Base-by-base conservation (phyloP, 2,888 invertebrate genomes). In the Tinea semifulvella region DNA sequence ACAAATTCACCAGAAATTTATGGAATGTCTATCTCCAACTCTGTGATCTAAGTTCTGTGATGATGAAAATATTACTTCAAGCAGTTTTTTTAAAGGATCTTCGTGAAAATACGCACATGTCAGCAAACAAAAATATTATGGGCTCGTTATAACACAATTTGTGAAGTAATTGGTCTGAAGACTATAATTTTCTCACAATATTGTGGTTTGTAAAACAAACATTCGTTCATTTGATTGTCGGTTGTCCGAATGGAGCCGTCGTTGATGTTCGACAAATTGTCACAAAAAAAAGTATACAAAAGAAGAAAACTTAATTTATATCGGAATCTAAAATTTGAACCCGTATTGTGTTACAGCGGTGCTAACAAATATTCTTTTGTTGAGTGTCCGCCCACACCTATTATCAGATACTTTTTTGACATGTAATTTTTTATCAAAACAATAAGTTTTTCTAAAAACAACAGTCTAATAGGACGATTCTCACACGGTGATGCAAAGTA, bases 371-470 rank as follows among this genome's bases (percentile, higher is more conserved):
- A 65, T 64, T 70, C 73, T 61, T 69, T 79, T 80, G 74, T 77
- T 74, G 52, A 46, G 46, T 61, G 68, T 56, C 74, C 76, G 69
- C 80, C 80, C 61, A 77, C 79, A 62, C 59, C 62, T 66, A 80
- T 80, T 80, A 76, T 80, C 80, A 72, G 75, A 79, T 76, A 62
- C 65, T 67, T 70, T 63, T 60, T 56, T 70, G 72, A 70, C 73
- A 64, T 70, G 71, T 77, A 70, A 77, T 80, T 80, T 80, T 80
- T 80, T 80, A 79, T 71, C 73, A 79, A 80, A 80, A 80, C 77
- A 80, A 80, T 76, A 71, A 69, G 60, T 45, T 65, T 76, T 45
- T 72, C 70, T 68, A 44, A 50, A 45, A 50, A 62, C 57, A 54
- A 22, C 22, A 54, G 59, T 59, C 60, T 69, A 68, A 63, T 63